These are phyloP conservation scores for Crocuta crocuta DNA, from an alignment of 2,113 vertebrate species.

Conservation along the genomic window DNA sequence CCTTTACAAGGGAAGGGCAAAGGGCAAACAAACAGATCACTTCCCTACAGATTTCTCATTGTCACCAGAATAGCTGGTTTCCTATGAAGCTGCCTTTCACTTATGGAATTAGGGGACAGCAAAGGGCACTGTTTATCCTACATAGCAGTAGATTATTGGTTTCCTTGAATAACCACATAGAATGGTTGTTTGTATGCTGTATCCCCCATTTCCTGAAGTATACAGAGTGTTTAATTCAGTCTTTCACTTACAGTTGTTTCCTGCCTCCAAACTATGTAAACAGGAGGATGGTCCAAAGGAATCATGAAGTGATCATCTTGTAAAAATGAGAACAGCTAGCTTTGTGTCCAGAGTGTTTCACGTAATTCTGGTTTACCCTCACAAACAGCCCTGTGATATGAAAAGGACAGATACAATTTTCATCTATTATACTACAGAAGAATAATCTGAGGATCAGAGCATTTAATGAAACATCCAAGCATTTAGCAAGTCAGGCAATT, in stretches of 20 bases:
- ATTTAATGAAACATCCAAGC: slow-evolving; percentile 3
- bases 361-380: background rate
- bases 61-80: background rate
- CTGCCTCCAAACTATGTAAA: background rate
- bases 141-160: background rate
- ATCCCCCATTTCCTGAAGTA: background rate
- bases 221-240: background rate
- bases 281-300: slow-evolving; percentile 9
- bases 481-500: background rate
- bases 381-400: background rate
- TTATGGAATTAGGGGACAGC: background rate
- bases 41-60: background rate
- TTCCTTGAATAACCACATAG: background rate
- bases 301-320: background rate
- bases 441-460: slow-evolving; percentile 13
- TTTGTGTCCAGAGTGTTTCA: background rate
- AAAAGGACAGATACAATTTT: slow-evolving; percentile 13
- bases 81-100: background rate
- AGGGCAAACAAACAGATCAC: background rate
- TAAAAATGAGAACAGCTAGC: background rate
- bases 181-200: background rate
- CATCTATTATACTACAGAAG: background rate
- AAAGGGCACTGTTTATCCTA: background rate
- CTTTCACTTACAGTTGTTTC: background rate
- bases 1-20: background rate